Base-by-base conservation (phyloP, 2,888 invertebrate genomes). In the Drosophila pegasa region DNA sequence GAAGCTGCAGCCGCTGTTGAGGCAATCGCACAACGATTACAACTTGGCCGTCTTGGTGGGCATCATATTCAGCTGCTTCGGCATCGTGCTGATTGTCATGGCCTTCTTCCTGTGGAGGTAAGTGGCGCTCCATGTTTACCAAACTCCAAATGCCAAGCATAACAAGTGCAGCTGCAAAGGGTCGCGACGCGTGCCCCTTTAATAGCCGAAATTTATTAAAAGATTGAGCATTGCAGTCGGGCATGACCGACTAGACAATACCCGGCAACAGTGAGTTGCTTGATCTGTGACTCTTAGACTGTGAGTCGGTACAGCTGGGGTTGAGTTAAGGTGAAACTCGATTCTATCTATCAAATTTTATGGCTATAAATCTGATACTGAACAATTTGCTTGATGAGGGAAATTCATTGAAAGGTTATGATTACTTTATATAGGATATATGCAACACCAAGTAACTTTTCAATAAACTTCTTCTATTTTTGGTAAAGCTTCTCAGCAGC, bases 71-170 rank as follows among this genome's bases (percentile, higher is more conserved):
- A 95, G 95, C 80, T 93, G 94, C 73, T 94, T 95, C 80, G 95
- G 95, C 67, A 94, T 96, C 64, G 92, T 95, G 80, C 93, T 96
- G 73, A 94, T 95, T 75, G 94, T 95, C 73, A 93, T 95, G 88
- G 95, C 95, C 57, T 94, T 96, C 91, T 93, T 96, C 78, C 91
- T 96, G 50, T 96, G 96, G 96, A 95, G 95, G 96, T 96, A 93
- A 93, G 94, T 91, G 84, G 88, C 77, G 91, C 69, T 90, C 85
- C 77, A 50, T 72, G 73, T 59, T 37, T 40, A 41, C 14, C 33
- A 27, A 31, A 9, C 16, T 20, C 31, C 27, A 43, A 29, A 33
- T 56, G 5, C 35, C 7, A 18, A 20, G 9, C 37, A 51, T 22
- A 66, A 52, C 81, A 82, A 81, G 79, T 84, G 81, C 73, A 75